Base-by-base conservation (phyloP, 2,113 vertebrate genomes). In the Hippocampus comes region DNA sequence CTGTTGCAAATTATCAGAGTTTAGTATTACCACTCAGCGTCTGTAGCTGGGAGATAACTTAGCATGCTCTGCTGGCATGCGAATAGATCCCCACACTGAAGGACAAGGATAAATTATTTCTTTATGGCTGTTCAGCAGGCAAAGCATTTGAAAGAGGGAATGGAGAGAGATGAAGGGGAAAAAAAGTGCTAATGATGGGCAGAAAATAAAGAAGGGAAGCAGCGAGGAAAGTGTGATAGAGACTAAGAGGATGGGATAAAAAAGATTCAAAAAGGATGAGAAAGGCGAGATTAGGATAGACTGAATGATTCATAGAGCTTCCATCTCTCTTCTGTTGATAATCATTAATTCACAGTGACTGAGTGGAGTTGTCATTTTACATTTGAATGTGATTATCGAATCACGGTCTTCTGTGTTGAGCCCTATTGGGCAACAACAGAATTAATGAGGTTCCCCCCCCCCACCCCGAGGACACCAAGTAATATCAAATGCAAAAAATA, bases 41-140 rank as follows among this genome's bases (percentile, higher is more conserved):
- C 91, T 91, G 89, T 84, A 77, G 87, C 82, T 14, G 30, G 8
- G 78, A 91, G 91, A 92, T 90, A 92, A 91, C 88, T 91, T 78
- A 88, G 87, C 84, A 72, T 85, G 81, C 78, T 86, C 82, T 73
- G 70, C 82, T 82, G 78, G 84, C 79, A 86, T 81, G 79, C 84
- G 87, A 87, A 89, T 82, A 86, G 82, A 72, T 72, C 86, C 77
- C 83, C 75, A 77, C 76, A 66, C 74, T 79, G 56, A 80, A 73
- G 79, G 82, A 79, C 72, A 42, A 68, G 81, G 84, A 86, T 89
- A 82, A 77, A 90, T 91, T 79, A 89, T 89, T 88, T 90, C 78
- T 88, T 87, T 88, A 82, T 86, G 85, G 82, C 82, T 82, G 83
- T 43, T 34, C 86, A 86, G 71, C 70, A 77, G 84, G 78, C 77